A percentile compares a stretch with the other conserved stretches of the same genome.
phyloP scores from a whole-genome alignment of 1,140 invertebrate species.

The Leguminivora glycinivorella region DNA sequence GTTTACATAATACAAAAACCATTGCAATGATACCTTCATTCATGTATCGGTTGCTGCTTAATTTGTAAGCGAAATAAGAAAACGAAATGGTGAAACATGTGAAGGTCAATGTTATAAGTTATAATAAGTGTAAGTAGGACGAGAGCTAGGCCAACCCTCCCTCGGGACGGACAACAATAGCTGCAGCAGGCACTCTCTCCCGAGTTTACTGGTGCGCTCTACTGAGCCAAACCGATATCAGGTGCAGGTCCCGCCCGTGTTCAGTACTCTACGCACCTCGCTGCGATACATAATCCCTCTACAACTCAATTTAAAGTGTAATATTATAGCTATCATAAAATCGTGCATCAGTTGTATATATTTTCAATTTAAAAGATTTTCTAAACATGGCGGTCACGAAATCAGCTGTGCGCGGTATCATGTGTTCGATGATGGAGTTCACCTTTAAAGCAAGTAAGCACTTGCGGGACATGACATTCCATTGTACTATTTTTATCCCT shows the following conservation, averaged over 20 bases:
- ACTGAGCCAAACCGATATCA: slow-evolving; percentile 62
- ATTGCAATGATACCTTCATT: too few relatives aligned
- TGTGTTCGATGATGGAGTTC: slow-evolving; percentile 75
- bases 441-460: slow-evolving; percentile 76
- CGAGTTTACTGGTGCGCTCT: slow-evolving; percentile 67
- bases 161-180: slow-evolving; percentile 73
- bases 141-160: slow-evolving; percentile 58
- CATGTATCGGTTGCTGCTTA: too few relatives aligned
- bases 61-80: background rate
- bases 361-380: slow-evolving; percentile 31
- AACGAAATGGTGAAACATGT: background rate
- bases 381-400: slow-evolving; percentile 66
- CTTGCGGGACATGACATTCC: slow-evolving; percentile 3
- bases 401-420: slow-evolving; percentile 67
- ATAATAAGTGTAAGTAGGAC: slow-evolving; percentile 62
- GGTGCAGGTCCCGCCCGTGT: slow-evolving; percentile 46
- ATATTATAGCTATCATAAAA: background rate
- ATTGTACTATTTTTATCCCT: slow-evolving; percentile 31
- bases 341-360: background rate
- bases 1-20: background rate
- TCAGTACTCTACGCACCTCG: slow-evolving; percentile 28
- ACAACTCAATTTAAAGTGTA: slow-evolving; percentile 6
- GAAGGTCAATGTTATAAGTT: slow-evolving; percentile 26
- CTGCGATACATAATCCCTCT: slow-evolving; percentile 5
- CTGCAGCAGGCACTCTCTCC: slow-evolving; percentile 57